Conservation (phyloP, 2,113 vertebrate species). For the Chitala chitala region DNA sequence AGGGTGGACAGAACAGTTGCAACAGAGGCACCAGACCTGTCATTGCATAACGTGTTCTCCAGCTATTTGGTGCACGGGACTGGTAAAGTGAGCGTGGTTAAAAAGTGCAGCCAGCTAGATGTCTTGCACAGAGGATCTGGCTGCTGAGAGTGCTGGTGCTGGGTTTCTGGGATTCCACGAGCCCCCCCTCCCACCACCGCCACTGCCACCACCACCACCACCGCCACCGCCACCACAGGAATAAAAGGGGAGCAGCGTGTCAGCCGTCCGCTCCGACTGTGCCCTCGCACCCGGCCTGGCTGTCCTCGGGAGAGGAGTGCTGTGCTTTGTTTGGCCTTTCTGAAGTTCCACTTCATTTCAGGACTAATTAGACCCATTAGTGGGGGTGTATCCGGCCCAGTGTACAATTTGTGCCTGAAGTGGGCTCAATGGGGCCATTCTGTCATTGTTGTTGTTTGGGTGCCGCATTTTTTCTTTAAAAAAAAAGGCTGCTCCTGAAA, state of each 20-base stretch:
- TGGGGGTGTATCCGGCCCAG: slow-evolving; percentile 19
- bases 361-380: slow-evolving; percentile 24
- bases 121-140: not conserved
- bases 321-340: slow-evolving; percentile 25
- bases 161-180: not conserved
- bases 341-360: slow-evolving; percentile 27
- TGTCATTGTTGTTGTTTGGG: not conserved
- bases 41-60: not conserved
- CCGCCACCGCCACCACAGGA: too few species aligned
- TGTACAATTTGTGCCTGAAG: not conserved
- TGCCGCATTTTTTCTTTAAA: not conserved
- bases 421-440: slow-evolving; percentile 4
- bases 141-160: not conserved
- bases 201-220: too few species aligned
- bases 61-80: not conserved
- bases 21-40: too few species aligned
- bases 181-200: too few species aligned
- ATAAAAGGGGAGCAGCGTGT: slow-evolving; percentile 4
- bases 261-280: not conserved
- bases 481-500: not conserved
- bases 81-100: not conserved
- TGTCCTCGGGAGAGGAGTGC: slow-evolving; percentile 34
- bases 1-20: too few species aligned
- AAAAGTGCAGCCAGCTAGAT: not conserved
- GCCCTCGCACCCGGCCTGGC: slow-evolving; percentile 37